Evolutionary conservation across 2,113 vertebrate species (phyloP).

Genomic region (Glaucomys volans): DNA sequence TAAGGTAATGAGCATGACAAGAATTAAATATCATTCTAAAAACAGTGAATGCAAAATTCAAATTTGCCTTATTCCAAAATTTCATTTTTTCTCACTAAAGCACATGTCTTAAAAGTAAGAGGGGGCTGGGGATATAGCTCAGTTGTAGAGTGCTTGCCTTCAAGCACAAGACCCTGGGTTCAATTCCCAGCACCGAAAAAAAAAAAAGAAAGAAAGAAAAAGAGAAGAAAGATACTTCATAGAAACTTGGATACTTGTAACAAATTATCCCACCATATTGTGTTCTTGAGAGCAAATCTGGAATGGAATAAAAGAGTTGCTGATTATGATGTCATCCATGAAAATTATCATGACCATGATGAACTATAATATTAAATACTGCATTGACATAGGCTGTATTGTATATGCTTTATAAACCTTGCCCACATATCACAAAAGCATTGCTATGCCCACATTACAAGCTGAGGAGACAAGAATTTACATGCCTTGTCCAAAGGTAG

Average conservation of each 20-base stretch:
- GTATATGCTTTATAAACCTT: not conserved
- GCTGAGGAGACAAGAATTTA: not conserved
- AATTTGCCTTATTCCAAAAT: not conserved
- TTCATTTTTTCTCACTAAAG: not conserved
- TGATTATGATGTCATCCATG: not conserved
- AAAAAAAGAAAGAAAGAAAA: too few species aligned
- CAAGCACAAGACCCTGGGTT: too few species aligned
- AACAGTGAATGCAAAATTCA: not conserved
- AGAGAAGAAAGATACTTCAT: not conserved
- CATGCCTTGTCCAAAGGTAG: not conserved
- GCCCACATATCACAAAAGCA: not conserved
- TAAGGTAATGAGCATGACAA: not conserved
- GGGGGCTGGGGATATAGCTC: too few species aligned
- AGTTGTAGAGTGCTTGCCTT: too few species aligned
- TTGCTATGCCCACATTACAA: not conserved
- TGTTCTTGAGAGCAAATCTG: not conserved
- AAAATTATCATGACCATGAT: not conserved
- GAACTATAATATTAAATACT: not conserved
- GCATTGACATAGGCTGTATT: not conserved
- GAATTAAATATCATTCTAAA: not conserved
- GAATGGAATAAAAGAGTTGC: not conserved
- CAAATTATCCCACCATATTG: not conserved
- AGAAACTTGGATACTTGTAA: not conserved
- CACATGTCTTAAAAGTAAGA: not conserved
- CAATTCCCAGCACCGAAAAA: too few species aligned